Conservation (phyloP, 2,797 vertebrate genomes). For the Coregonus sp. region DNA sequence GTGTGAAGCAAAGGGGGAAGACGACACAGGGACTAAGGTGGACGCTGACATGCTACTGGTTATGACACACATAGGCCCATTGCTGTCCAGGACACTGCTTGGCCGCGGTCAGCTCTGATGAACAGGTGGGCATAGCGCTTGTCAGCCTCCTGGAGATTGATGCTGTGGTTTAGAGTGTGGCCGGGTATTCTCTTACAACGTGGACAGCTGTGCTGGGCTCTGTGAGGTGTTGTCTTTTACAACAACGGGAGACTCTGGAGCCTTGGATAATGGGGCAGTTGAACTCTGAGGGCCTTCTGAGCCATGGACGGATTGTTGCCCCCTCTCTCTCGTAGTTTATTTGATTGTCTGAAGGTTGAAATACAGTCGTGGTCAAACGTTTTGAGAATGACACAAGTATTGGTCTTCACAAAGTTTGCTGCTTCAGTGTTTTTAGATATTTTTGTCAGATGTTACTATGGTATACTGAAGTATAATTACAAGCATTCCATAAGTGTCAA, state of each 20-base stretch:
- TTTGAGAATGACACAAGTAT: too few species aligned
- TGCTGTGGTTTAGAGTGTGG: slow-evolving; percentile 62
- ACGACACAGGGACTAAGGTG: not conserved
- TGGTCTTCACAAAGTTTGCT: too few species aligned
- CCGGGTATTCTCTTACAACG: slow-evolving; percentile 55
- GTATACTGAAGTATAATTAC: too few species aligned
- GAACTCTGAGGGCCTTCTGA: not conserved
- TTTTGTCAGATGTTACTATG: too few species aligned
- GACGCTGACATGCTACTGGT: slow-evolving; percentile 22
- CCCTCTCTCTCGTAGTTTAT: slow-evolving; percentile 3
- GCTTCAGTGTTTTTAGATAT: too few species aligned
- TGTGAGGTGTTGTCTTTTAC: slow-evolving; percentile 42
- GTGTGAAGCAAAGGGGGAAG: not conserved
- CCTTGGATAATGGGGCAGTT: slow-evolving; percentile 6
- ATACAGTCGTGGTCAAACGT: too few species aligned
- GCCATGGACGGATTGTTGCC: not conserved
- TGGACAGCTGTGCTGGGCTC: slow-evolving; percentile 44
- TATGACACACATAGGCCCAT: slow-evolving; percentile 26
- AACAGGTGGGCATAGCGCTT: slow-evolving; percentile 83
- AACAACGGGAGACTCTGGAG: slow-evolving; percentile 37
- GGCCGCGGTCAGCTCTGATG: slow-evolving; percentile 44
- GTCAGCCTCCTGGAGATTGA: slow-evolving; percentile 79
- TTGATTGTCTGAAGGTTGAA: slow-evolving; percentile 11
- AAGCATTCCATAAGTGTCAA: too few species aligned
- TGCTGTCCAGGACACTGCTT: slow-evolving; percentile 39